Base-by-base conservation (phyloP, 1,140 invertebrate species). In the Saxidomus purpurata region DNA sequence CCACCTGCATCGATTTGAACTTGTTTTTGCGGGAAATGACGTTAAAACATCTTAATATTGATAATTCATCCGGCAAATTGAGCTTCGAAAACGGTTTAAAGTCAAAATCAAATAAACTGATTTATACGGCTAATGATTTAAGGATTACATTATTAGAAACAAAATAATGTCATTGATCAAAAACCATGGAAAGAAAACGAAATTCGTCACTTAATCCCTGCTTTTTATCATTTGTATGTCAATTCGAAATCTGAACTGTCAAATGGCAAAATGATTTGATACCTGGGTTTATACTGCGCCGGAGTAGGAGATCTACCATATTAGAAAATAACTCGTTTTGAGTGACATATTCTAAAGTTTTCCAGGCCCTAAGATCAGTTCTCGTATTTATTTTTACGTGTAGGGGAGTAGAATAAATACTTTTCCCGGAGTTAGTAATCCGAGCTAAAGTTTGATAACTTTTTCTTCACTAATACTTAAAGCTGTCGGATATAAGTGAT, bases 61-160 rank as follows among this genome's bases (percentile, higher is more conserved):
- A 88, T 88, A 88, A 47, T 81, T 67, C 86, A 63, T 80, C 76
- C 36, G 22, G 31, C 31, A 61, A 77, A 81, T 63, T 69, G 40
- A 49, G 77, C 76, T 36, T 69, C 77, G 76, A 80, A 81, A 81
- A 80, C 86, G 59, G 49, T 80, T 80, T 88, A 80, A 88, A 88
- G 86, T 88, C 86, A 88, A 88, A 81, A 79, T 88, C 86, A 88
- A 88, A 88, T 88, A 88, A 80, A 88, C 76, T 81, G 86, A 88
- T 88, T 88, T 81, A 88, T 80, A 67, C 71, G 31, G 25, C 38
- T 61, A 88, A 88, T 88, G 86, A 88, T 88, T 88, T 88, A 80
- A 52, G 86, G 86, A 88, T 88, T 88, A 88, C 77, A 88, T 47
- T 88, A 88, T 88, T 88, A 88, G 86, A 88, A 88, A 88, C 86